These are phyloP conservation scores for Troilus luridus DNA, from an alignment of 2,888 invertebrate species.

Conservation along the genomic window DNA sequence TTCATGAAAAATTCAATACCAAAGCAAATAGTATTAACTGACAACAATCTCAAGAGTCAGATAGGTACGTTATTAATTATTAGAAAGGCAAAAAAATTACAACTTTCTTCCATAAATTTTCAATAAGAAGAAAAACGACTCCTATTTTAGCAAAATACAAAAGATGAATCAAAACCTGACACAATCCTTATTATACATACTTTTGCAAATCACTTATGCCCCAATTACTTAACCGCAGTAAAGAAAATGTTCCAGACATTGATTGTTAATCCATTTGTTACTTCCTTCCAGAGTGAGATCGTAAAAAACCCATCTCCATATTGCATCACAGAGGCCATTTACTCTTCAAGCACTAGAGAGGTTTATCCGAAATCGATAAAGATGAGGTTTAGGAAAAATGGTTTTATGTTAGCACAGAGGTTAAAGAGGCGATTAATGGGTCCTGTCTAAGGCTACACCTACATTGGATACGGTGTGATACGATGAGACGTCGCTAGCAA, in stretches of 20 bases:
- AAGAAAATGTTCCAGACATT: not conserved
- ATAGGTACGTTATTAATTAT: too few species aligned
- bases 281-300: not conserved
- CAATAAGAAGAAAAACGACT: too few species aligned
- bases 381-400: conserved; percentile 7
- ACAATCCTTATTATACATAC: too few species aligned
- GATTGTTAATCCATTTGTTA: not conserved
- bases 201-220: not conserved
- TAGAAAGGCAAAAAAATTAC: too few species aligned
- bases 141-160: too few species aligned
- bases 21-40: too few species aligned
- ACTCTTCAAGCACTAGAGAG: not conserved
- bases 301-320: conserved; percentile 22
- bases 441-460: not conserved
- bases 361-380: conserved; percentile 13
- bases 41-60: too few species aligned
- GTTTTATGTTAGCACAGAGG: not conserved
- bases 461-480: too few species aligned
- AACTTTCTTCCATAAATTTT: too few species aligned
- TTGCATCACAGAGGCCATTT: not conserved
- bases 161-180: too few species aligned
- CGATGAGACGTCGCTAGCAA: too few species aligned
- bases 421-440: not conserved
- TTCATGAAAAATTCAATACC: too few species aligned
- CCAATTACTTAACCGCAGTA: not conserved